Percentiles rank a stretch among this genome's conserved stretches.
Evolutionary conservation across 2,113 vertebrate genomes (phyloP).

Genomic region (Ramphastos sulfuratus): DNA sequence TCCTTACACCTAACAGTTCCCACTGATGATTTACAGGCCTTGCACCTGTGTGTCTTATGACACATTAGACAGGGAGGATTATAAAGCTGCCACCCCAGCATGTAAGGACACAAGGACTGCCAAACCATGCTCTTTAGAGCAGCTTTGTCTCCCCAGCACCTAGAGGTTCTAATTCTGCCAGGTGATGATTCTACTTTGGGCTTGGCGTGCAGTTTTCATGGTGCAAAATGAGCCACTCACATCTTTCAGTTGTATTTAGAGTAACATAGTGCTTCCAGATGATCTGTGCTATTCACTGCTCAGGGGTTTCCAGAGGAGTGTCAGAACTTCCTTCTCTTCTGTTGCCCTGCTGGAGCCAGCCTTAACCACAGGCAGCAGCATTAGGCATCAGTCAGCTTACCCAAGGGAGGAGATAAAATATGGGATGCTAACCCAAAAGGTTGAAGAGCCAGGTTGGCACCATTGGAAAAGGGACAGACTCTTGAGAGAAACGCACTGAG

Average conservation of each 20-base stretch:
- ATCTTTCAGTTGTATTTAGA: background rate
- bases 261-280: background rate
- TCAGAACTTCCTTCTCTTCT: background rate
- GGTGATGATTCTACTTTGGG: conserved; percentile 13
- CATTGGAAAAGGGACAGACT: background rate
- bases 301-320: background rate
- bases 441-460: background rate
- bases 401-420: background rate
- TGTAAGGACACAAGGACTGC: conserved; percentile 8
- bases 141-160: background rate
- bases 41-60: background rate
- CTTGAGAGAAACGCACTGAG: background rate
- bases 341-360: background rate
- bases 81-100: background rate
- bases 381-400: background rate
- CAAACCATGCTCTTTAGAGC: background rate
- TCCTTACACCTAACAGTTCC: background rate
- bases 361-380: background rate
- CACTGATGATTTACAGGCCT: background rate
- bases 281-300: background rate
- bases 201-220: background rate
- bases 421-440: background rate
- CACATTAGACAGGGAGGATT: background rate
- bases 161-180: background rate
- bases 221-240: background rate